phyloP scores from a whole-genome alignment of 2,113 vertebrate species.

The Capra hircus region DNA sequence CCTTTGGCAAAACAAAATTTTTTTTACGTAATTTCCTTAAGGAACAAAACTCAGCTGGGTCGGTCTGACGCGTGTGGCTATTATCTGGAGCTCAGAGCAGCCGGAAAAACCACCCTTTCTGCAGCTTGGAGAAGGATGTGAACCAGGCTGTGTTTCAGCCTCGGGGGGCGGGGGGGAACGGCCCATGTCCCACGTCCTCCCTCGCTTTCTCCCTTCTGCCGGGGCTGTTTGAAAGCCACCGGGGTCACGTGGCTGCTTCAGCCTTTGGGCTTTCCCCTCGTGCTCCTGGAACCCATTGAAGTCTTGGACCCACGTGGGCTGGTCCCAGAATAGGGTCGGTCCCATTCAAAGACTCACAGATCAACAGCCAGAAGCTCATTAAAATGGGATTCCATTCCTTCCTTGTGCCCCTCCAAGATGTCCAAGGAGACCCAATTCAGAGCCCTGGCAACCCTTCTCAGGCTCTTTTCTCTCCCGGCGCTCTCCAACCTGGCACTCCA shows the following conservation, averaged over 20 bases:
- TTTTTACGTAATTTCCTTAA: neutral
- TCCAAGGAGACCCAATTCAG: neutral
- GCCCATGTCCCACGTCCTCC: neutral
- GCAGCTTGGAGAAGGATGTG: neutral
- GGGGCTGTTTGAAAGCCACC: neutral
- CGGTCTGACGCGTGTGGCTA: neutral
- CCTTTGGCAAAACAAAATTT: neutral
- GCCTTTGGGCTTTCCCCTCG: neutral
- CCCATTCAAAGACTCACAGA: slow-evolving; percentile 43
- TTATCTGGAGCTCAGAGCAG: neutral
- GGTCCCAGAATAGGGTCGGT: neutral
- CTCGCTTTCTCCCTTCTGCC: neutral
- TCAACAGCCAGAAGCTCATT: slow-evolving; percentile 45
- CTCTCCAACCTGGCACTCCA: neutral
- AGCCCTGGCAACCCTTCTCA: slow-evolving; percentile 16
- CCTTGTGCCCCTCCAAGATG: neutral
- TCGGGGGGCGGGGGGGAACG: neutral
- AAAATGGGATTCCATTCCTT: slow-evolving; percentile 38
- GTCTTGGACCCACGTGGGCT: neutral
- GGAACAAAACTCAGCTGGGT: neutral
- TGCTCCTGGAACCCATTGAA: neutral
- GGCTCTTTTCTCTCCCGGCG: neutral
- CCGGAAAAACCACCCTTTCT: neutral
- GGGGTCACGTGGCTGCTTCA: neutral
- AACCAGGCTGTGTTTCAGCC: neutral